Evolutionary conservation across 2,888 invertebrate species (phyloP), one percentile per base, ranked within the genome.

Genomic region (Colostygia pectinataria): DNA sequence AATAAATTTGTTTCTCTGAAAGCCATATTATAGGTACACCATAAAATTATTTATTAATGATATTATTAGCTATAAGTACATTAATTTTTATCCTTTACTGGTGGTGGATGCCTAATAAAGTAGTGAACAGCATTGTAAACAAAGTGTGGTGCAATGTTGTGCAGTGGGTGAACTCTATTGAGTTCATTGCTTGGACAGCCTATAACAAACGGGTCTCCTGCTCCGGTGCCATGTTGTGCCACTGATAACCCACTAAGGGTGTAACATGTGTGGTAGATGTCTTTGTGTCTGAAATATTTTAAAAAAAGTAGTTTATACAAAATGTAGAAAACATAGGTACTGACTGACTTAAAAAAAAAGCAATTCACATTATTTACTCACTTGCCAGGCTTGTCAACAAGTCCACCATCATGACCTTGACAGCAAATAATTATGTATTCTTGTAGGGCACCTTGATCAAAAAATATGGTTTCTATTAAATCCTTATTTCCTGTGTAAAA

Each of bases 251-350:
- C 99, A 83, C 98, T 98, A 34, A 99, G 88, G 0, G 96, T 95
- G 75, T 99, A 99, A 83, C 99, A 99, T 0, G 99, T 98, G 83
- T 99, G 99, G 81, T 99, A 99, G 59, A 96, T 93, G 89, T 99
- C 99, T 63, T 95, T 91, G 37, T 93, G 92, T 74, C 97, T 97
- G 85, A 53, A 90, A 88, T 57, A 82, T 63, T 8, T 2, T 12
- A 23, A 42, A 9, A 8, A 32, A 23, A 4, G 9, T 32, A 15
- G 23, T 20, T 20, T 4, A 6, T 20, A 20, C 6, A 4, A 15
- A 15, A 15, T 20, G 6, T 20, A 20, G 6, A 5, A 6, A 6
- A 20, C 20, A 4, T 6, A 20, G 6, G 6, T 20, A 37, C 4
- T n/a, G 9, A 10, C 5, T 14, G 25, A 15, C 2, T n/a, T n/a